Evolutionary conservation across 2,797 vertebrate genomes (phyloP).

Genomic region (Pseudochaenichthys georgianus): DNA sequence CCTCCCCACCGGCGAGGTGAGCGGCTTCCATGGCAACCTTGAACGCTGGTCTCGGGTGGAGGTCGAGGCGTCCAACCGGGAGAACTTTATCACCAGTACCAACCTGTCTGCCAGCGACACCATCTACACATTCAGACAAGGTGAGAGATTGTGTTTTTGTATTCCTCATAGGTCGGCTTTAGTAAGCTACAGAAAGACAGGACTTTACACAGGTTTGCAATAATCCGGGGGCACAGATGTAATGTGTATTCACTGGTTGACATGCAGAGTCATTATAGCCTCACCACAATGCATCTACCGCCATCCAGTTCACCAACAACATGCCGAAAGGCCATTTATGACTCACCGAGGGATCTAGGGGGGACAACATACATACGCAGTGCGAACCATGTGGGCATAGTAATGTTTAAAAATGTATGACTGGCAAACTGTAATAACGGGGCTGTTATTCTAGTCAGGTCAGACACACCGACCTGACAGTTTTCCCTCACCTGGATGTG

Average conservation of each 20-base stretch:
- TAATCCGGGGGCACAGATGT: not conserved
- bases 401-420: slow-evolving; percentile 71
- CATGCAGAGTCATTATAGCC: not conserved
- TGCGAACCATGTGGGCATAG: slow-evolving; percentile 34
- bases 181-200: not conserved
- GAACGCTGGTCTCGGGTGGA: slow-evolving; percentile 93
- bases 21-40: slow-evolving; percentile 92
- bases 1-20: slow-evolving; percentile 94
- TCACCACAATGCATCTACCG: not conserved
- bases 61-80: slow-evolving; percentile 90
- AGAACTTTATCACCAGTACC: slow-evolving; percentile 94
- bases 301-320: slow-evolving; percentile 24
- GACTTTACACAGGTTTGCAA: not conserved
- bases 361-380: slow-evolving; percentile 6
- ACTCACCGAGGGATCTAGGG: slow-evolving; percentile 48
- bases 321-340: slow-evolving; percentile 27
- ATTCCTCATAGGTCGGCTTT: not conserved
- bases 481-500: slow-evolving; percentile 14
- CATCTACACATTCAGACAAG: slow-evolving; percentile 95
- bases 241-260: not conserved
- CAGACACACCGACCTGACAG: slow-evolving; percentile 36
- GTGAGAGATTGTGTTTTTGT: slow-evolving; percentile 71
- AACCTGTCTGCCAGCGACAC: slow-evolving; percentile 95
- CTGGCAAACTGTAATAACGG: slow-evolving; percentile 48
- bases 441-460: slow-evolving; percentile 50